These are phyloP conservation scores for Chitala chitala DNA, from an alignment of 2,113 vertebrate genomes.

Conservation along the genomic window DNA sequence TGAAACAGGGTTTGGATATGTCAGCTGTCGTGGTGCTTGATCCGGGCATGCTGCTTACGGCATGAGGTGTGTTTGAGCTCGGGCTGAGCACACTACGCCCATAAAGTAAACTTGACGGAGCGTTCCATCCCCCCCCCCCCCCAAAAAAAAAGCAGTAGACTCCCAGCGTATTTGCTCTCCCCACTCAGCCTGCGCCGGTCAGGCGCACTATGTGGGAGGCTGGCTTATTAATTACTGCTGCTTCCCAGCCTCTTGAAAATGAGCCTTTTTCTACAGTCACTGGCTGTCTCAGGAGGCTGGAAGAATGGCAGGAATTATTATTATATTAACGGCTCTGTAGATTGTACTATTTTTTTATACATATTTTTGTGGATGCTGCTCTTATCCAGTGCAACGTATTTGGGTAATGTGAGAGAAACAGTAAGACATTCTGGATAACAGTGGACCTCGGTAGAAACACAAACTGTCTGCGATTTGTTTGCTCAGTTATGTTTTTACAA, in stretches of 20 bases:
- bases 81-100: no score
- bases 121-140: no score
- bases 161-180: conserved; percentile 16
- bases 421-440: no score
- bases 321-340: background rate
- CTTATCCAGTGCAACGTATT: background rate
- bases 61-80: no score
- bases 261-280: background rate
- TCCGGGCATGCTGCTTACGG: no score
- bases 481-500: no score
- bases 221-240: conserved; percentile 44
- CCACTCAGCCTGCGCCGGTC: background rate
- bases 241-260: conserved; percentile 16
- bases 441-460: background rate
- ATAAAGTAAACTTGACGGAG: no score
- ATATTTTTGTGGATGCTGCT: background rate
- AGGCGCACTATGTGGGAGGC: conserved; percentile 27
- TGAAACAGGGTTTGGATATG: no score
- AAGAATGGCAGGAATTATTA: background rate
- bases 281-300: background rate
- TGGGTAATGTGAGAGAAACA: background rate
- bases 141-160: no score
- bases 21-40: no score
- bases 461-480: background rate
- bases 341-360: background rate